Evolutionary conservation across 2,888 invertebrate genomes (phyloP), one percentile per base, ranked within the genome.

Genomic region (Melinopterus prodromus): DNA sequence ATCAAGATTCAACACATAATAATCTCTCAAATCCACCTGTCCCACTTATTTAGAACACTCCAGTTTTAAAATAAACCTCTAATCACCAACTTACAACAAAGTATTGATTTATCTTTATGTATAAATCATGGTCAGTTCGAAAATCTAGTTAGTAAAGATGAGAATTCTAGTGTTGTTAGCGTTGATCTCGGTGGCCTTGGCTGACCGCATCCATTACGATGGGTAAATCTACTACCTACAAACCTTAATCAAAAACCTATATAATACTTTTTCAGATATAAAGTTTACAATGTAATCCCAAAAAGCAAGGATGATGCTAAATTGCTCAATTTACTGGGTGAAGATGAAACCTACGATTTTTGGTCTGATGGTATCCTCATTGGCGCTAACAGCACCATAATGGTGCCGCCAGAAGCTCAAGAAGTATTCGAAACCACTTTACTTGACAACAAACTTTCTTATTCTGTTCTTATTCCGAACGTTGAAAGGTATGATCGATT

Each of bases 331-430:
- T 74, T 74, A n/a, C 35, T 74, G n/a, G 36, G 37, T n/a, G 37
- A 74, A n/a, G 37, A 37, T n/a, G 74, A 74, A 74, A 74, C 36
- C n/a, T 74, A 74, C 72, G 88, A 88, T 81, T 86, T 88, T 78
- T 88, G 88, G 88, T 82, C 90, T 9, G 86, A 88, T 69, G 85
- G 87, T n/a, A 88, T 89, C 5, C 82, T 85, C 35, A 69, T 80
- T 89, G 90, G 82, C 86, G 89, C 90, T 0, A 89, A 90, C 70
- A 90, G 90, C 5, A 86, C 90, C 0, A 87, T 90, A 1, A 87
- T 91, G 80, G 91, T 91, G 6, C 86, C 87, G 37, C 90, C 91
- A 2, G 77, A 87, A 16, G 83, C 87, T 7, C 88, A 89, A 80
- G 83, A 82, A 2, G 83, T 77, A 1, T 90, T 91, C 84, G 35